Evolutionary conservation across 2,113 vertebrate species (phyloP).

Genomic region (Pseudolaguvia tuberculata): DNA sequence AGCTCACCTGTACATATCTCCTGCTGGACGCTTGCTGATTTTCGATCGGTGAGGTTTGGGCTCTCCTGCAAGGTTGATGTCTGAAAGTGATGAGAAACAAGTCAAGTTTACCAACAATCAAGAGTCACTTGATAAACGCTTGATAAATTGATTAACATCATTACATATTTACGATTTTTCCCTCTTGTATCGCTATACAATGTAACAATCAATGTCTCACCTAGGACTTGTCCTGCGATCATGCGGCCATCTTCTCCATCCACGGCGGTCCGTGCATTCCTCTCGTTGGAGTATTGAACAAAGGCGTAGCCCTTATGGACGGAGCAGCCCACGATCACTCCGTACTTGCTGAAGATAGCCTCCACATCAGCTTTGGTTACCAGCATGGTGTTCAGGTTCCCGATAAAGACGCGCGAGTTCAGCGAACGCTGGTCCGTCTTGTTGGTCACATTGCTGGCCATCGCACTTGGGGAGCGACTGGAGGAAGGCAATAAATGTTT

Average conservation of each 20-base stretch:
- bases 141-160: too few species aligned
- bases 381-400: slow-evolving; percentile 87
- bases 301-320: slow-evolving; percentile 90
- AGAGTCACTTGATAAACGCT: too few species aligned
- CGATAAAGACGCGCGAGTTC: slow-evolving; percentile 90
- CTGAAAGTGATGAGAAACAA: slow-evolving; percentile 60
- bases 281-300: slow-evolving; percentile 81
- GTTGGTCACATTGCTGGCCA: slow-evolving; percentile 88
- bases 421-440: slow-evolving; percentile 85
- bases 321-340: slow-evolving; percentile 87
- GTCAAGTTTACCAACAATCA: too few species aligned
- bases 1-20: slow-evolving; percentile 84
- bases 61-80: slow-evolving; percentile 86
- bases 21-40: slow-evolving; percentile 80
- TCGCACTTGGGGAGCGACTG: slow-evolving; percentile 55
- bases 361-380: slow-evolving; percentile 89
- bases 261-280: slow-evolving; percentile 79
- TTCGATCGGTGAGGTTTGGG: slow-evolving; percentile 85
- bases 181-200: too few species aligned
- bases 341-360: slow-evolving; percentile 87
- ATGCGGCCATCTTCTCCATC: slow-evolving; percentile 82
- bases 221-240: slow-evolving; percentile 83
- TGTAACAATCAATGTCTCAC: slow-evolving; percentile 44
- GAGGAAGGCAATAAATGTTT: too few species aligned
- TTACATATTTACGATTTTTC: too few species aligned